Evolutionary conservation across 2,888 invertebrate genomes (phyloP).

Genomic region (Xanthia togata): DNA sequence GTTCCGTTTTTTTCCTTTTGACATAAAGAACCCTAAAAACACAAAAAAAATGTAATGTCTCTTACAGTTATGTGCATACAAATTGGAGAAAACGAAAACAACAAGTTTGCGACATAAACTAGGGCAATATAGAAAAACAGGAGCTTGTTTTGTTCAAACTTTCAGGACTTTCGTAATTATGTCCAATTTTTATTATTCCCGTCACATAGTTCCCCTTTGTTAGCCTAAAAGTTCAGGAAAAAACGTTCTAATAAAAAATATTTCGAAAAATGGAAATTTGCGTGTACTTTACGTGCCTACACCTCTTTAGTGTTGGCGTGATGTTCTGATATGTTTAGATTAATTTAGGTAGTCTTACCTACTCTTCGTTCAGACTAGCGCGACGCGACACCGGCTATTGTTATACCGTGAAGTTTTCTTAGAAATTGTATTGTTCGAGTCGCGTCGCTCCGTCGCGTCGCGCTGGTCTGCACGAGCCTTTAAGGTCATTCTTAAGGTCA

Average conservation of each 20-base stretch:
- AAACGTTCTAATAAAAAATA: slow-evolving; percentile 13
- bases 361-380: too few relatives aligned
- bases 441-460: too few relatives aligned
- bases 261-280: neutral
- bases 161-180: slow-evolving; percentile 65
- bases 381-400: too few relatives aligned
- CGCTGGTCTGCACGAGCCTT: too few relatives aligned
- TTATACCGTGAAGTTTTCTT: too few relatives aligned
- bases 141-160: slow-evolving; percentile 39
- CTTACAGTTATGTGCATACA: neutral
- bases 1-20: too few relatives aligned
- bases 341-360: too few relatives aligned
- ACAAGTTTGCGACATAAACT: slow-evolving; percentile 25
- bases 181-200: slow-evolving; percentile 62
- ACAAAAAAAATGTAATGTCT: neutral
- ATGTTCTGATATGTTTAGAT: too few relatives aligned
- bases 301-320: too few relatives aligned
- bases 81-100: slow-evolving; percentile 32
- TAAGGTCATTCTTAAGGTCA: too few relatives aligned
- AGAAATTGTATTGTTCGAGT: too few relatives aligned
- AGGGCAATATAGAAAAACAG: slow-evolving; percentile 31
- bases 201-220: slow-evolving; percentile 38
- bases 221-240: slow-evolving; percentile 34
- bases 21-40: too few relatives aligned
- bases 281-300: neutral